These are phyloP conservation scores for Typhlichthys eigenmanni DNA, from an alignment of 2,797 vertebrate species.

Conservation along the genomic window DNA sequence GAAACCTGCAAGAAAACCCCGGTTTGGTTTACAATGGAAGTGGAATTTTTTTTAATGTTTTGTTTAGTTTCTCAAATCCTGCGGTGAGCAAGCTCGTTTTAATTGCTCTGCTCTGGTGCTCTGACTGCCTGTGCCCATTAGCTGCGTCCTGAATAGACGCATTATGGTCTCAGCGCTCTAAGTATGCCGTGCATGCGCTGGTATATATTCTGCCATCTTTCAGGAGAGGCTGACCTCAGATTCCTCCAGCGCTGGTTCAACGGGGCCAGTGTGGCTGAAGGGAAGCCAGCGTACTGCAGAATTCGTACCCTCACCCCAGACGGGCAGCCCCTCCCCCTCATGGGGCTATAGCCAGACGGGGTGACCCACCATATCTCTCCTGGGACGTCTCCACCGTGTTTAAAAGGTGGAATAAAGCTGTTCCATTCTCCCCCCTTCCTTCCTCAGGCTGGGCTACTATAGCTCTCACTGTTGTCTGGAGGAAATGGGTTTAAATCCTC, in stretches of 20 bases:
- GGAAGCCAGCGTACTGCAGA: slow-evolving; percentile 29
- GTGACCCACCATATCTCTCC: slow-evolving; percentile 73
- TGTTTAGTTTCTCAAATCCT: slow-evolving; percentile 12
- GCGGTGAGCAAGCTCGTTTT: slow-evolving; percentile 28
- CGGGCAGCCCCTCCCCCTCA: slow-evolving; percentile 29
- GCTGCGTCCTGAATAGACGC: slow-evolving; percentile 36
- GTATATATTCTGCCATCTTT: slow-evolving; percentile 38
- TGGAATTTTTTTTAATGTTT: slow-evolving; percentile 18
- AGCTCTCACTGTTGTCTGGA: slow-evolving; percentile 62
- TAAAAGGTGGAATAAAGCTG: slow-evolving; percentile 54
- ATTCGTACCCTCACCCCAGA: slow-evolving; percentile 11
- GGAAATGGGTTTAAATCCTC: slow-evolving; percentile 57
- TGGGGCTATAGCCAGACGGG: slow-evolving; percentile 79
- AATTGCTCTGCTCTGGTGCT: slow-evolving; percentile 28
- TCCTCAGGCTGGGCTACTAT: slow-evolving; percentile 58
- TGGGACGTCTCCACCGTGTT: slow-evolving; percentile 73
- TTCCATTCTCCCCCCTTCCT: slow-evolving; percentile 49
- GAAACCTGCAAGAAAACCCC: neutral
- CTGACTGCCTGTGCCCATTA: slow-evolving; percentile 23
- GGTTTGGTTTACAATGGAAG: slow-evolving; percentile 7
- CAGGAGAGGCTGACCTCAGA: slow-evolving; percentile 53
- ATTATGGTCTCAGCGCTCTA: slow-evolving; percentile 13
- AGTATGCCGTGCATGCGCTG: slow-evolving; percentile 12
- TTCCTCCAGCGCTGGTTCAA: slow-evolving; percentile 49
- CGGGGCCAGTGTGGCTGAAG: slow-evolving; percentile 42